A percentile compares a stretch with the other conserved stretches of the same genome.
These are phyloP conservation scores for Discoglossus pictus DNA, from an alignment of 2,797 vertebrate genomes.

Conservation along the genomic window DNA sequence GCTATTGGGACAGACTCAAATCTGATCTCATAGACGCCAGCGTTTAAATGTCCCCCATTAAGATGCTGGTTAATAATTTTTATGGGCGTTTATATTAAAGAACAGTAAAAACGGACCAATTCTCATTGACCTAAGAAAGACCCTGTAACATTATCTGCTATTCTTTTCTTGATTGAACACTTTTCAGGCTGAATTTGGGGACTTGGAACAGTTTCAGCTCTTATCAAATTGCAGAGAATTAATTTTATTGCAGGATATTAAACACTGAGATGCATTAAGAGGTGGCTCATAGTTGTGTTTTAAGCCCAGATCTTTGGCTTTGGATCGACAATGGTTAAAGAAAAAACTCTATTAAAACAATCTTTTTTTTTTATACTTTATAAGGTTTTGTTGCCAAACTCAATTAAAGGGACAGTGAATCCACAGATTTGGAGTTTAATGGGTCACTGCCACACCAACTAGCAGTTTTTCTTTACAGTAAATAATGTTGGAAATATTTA, in stretches of 20 bases:
- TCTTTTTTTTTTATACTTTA: no score
- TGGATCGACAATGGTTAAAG: background rate
- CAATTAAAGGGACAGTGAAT: no score
- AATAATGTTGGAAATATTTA: no score
- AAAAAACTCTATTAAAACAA: no score
- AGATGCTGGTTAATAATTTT: slow-evolving; percentile 37
- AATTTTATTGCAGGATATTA: slow-evolving; percentile 46
- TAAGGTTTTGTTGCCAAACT: no score
- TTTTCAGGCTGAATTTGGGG: slow-evolving; percentile 24
- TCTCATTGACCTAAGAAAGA: slow-evolving; percentile 40
- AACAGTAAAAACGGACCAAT: slow-evolving; percentile 37
- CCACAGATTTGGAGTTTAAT: no score
- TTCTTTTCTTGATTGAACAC: slow-evolving; percentile 40
- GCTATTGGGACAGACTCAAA: no score
- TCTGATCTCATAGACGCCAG: slow-evolving; percentile 18
- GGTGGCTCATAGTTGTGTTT: slow-evolving; percentile 2
- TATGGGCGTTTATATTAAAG: slow-evolving; percentile 41
- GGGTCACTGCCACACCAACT: no score
- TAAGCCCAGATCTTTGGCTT: background rate
- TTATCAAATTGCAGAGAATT: slow-evolving; percentile 42
- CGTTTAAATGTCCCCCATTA: slow-evolving; percentile 30
- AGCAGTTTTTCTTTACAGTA: no score
- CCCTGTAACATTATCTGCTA: slow-evolving; percentile 34
- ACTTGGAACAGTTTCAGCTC: slow-evolving; percentile 32
- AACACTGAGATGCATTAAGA: slow-evolving; percentile 32